These are phyloP conservation scores for Phalanger gymnotis DNA, from an alignment of 2,797 vertebrate genomes.

Conservation along the genomic window DNA sequence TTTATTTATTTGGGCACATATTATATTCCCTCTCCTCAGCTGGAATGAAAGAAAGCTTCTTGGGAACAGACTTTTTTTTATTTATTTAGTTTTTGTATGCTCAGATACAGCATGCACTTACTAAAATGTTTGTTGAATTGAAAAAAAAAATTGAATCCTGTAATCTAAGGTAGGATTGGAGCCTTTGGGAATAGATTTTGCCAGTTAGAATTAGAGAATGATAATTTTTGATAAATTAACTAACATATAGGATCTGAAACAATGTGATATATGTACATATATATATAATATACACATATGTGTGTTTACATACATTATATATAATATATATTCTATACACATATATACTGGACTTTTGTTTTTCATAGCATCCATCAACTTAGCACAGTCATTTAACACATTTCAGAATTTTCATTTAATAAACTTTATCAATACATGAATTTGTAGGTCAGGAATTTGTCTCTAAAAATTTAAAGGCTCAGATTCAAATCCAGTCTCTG, in stretches of 20 bases:
- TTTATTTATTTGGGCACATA: not conserved
- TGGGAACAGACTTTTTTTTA: not conserved
- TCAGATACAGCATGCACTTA: not conserved
- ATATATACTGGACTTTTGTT: not conserved
- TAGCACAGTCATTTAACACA: not conserved
- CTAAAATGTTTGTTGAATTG: not conserved
- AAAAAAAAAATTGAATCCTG: not conserved
- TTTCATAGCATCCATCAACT: not conserved
- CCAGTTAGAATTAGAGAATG: not conserved
- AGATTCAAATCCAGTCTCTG: not conserved
- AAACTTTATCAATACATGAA: not conserved
- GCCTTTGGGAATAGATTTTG: not conserved
- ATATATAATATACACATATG: not conserved
- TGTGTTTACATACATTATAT: rapidly evolving
- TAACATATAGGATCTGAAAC: not conserved
- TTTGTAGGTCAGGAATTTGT: not conserved
- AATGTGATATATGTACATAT: rapidly evolving
- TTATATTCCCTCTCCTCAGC: not conserved
- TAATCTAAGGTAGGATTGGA: not conserved
- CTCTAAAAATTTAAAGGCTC: not conserved
- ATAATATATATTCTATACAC: too few species aligned
- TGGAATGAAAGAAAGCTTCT: not conserved
- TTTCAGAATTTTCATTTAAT: not conserved
- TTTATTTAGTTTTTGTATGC: not conserved
- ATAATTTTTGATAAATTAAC: not conserved